Base-by-base conservation (phyloP, 2,797 vertebrate genomes). In the Rhinatrema bivittatum region DNA sequence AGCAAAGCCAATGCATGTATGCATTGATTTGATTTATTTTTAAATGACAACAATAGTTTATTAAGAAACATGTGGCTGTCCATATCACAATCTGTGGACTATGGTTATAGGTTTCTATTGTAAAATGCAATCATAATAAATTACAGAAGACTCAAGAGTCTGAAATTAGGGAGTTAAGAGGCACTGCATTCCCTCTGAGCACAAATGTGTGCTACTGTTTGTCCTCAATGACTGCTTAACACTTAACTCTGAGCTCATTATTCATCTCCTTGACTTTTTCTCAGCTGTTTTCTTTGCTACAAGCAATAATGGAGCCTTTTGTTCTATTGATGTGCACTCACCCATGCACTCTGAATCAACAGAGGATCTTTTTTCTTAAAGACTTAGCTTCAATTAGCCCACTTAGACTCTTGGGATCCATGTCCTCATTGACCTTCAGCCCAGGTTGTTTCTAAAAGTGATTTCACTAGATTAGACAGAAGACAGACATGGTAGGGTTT, bases 291-390 rank as follows among this genome's bases (percentile, higher is more conserved):
- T 60, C 53, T 49, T 59, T 70, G 78, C 82, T 82, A 80, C 70
- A 78, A n/a, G 73, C 70, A 63, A 55, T 79, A 85, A 79, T 72
- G 71, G 71, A 58, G 47, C 42, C 65, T 65, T 86, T 81, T 81
- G 76, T 83, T 65, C 56, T 31, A 28, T 51, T 62, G 80, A 62
- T 11, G 16, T 54, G 63, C 62, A 57, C 61, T 78, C 70, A 73
- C 56, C 72, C 62, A 17, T 50, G 60, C 47, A 60, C 38, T 44
- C 60, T 32, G 65, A 69, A 68, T 74, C 36, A 64, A 65, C 47
- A 60, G 50, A 56, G 26, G 21, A 34, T 21, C 29, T 68, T 59
- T 70, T 56, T 76, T 79, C 67, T 73, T 76, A 38, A 9, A n/a
- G 30, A 54, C 42, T 74, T 72, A 58, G 49, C 47, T 76, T 81